Base-by-base conservation (phyloP, 2,113 vertebrate species). In the Hippocampus mohnikei region DNA sequence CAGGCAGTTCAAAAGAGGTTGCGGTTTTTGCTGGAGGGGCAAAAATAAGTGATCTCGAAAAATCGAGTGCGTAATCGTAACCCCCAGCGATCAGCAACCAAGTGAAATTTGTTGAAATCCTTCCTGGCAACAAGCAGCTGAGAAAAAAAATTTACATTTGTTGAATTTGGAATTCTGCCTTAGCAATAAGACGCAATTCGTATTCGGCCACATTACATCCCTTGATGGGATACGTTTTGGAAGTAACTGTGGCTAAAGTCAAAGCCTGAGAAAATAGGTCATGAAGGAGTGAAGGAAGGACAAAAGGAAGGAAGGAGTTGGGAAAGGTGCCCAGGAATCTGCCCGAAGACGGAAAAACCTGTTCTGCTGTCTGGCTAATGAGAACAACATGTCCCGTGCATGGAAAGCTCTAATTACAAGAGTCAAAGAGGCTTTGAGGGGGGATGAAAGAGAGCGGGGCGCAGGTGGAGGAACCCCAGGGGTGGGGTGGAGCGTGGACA, bases 361-460 rank as follows among this genome's bases (percentile, higher is more conserved):
- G 90, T 82, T 90, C 77, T 72, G 42, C 79, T 29, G 8, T 58
- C 71, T 52, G 55, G 81, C 85, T 87, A 91, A 92, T 82, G 78
- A 72, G 81, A 90, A 90, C 88, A 91, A 87, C 86, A 84, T 84
- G 80, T 76, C 67, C 66, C 59, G 46, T 81, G 56, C 33, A 80
- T 74, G 69, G 69, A 42, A 79, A 87, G 85, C 81, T 90, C 81
- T 90, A 89, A 92, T 91, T 92, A 89, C 78, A 80, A 79, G 81
- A 69, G 75, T 80, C 79, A 46, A 77, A 77, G 61, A 75, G 81
- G 67, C 82, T 81, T 89, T 77, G 44, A 67, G 56, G 66, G 64
- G 63, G 67, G 58, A 41, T 53, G 69, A 56, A 58, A 46, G 70
- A 8, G 37, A 11, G 44, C 59, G 75, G 9, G 63, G 15, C 18